Evolutionary conservation across 1,140 invertebrate genomes (phyloP).

Genomic region (Leptinotarsa lineolata): DNA sequence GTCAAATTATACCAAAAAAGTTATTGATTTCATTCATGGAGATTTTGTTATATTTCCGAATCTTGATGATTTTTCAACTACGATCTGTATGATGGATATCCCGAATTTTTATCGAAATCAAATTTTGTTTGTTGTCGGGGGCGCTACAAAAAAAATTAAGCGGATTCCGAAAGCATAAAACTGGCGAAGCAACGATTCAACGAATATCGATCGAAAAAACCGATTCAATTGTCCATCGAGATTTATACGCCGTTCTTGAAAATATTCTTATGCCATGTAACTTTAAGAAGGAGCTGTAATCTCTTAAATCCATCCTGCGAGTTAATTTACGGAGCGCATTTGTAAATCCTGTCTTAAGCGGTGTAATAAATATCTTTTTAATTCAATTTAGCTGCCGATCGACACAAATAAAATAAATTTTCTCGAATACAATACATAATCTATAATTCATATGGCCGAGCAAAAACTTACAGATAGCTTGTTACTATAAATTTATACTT

Average conservation of each 20-base stretch:
- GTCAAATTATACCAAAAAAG: no score
- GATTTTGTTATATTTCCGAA: no score
- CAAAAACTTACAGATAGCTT: constrained; percentile 41
- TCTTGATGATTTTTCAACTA: no score
- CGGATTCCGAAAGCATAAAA: neutral
- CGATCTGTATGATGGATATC: no score
- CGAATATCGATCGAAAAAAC: constrained; percentile 7
- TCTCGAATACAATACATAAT: constrained; percentile 51
- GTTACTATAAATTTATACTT: constrained; percentile 43
- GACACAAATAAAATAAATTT: constrained; percentile 47
- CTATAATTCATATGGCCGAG: constrained; percentile 49
- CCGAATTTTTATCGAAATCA: no score
- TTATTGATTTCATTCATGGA: no score
- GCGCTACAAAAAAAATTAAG: neutral
- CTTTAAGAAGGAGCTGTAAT: neutral
- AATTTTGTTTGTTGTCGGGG: no score
- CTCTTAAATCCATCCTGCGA: constrained; percentile 18
- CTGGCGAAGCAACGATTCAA: neutral
- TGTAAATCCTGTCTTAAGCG: constrained; percentile 41
- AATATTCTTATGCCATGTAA: constrained; percentile 22
- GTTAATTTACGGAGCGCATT: constrained; percentile 33
- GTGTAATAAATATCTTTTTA: constrained; percentile 44
- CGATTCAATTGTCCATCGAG: neutral
- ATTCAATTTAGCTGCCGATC: constrained; percentile 47
- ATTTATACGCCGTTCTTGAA: constrained; percentile 6